A percentile compares a stretch with the other conserved stretches of the same genome.
These are phyloP conservation scores for Leptodactylus fuscus DNA, from an alignment of 2,113 vertebrate species.

Conservation along the genomic window DNA sequence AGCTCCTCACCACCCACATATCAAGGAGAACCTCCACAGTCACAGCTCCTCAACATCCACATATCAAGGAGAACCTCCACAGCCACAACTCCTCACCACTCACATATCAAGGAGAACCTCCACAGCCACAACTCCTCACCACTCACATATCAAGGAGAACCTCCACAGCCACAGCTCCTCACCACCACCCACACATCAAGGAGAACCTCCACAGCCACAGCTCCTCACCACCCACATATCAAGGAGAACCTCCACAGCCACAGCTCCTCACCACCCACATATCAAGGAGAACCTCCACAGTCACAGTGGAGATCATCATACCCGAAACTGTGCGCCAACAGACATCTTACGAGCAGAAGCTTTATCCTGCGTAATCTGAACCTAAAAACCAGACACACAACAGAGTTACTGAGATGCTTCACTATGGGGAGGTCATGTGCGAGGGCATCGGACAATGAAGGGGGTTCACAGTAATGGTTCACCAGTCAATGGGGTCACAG, in stretches of 20 bases:
- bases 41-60: too few relatives aligned
- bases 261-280: constrained; percentile 64
- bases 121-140: neutral
- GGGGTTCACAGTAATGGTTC: too few relatives aligned
- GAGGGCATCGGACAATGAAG: too few relatives aligned
- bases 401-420: neutral
- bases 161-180: constrained; percentile 72
- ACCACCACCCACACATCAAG: neutral
- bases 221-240: neutral
- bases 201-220: neutral
- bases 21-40: too few relatives aligned
- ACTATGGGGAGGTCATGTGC: too few relatives aligned
- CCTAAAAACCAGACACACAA: neutral
- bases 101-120: neutral
- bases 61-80: too few relatives aligned
- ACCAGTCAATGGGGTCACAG: too few relatives aligned
- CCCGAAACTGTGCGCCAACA: constrained; percentile 79
- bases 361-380: neutral
- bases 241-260: constrained; percentile 70
- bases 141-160: neutral
- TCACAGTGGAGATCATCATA: too few relatives aligned
- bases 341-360: constrained; percentile 71
- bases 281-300: neutral
- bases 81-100: neutral
- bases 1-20: too few relatives aligned